Conservation (phyloP, 2,888 invertebrate species). For the Pyrocoelia pectoralis region DNA sequence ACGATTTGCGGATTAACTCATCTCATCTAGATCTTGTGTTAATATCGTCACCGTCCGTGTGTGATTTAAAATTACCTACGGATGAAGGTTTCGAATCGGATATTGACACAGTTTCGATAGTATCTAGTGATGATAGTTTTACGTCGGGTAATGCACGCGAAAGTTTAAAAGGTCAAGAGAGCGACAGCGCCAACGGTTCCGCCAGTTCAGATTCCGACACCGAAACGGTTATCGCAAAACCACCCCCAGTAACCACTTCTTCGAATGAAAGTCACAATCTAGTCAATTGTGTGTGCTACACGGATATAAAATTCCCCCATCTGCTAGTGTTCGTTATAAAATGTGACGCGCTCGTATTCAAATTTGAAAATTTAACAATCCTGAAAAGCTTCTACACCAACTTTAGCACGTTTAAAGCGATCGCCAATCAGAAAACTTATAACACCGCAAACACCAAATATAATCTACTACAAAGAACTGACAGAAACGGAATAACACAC, state of each 20-base stretch:
- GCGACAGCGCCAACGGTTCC: slow-evolving; percentile 60
- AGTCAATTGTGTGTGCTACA: slow-evolving; percentile 59
- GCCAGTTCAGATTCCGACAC: slow-evolving; percentile 55
- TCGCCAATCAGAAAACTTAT: slow-evolving; percentile 56
- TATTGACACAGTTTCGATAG: slow-evolving; percentile 57
- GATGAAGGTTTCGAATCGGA: slow-evolving; percentile 64
- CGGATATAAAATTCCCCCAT: slow-evolving; percentile 57
- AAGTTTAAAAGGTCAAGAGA: slow-evolving; percentile 49
- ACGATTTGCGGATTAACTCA: slow-evolving; percentile 53
- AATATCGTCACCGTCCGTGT: slow-evolving; percentile 21
- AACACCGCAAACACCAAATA: slow-evolving; percentile 48
- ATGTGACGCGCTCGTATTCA: slow-evolving; percentile 56
- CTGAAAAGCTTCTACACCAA: slow-evolving; percentile 55
- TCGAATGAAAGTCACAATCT: slow-evolving; percentile 53
- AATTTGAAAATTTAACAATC: slow-evolving; percentile 51
- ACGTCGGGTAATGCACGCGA: slow-evolving; percentile 41
- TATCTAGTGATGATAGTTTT: slow-evolving; percentile 58
- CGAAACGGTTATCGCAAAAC: slow-evolving; percentile 39
- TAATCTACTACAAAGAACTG: slow-evolving; percentile 61
- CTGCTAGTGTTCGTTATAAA: slow-evolving; percentile 57
- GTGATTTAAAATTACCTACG: slow-evolving; percentile 10
- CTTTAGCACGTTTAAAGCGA: slow-evolving; percentile 58
- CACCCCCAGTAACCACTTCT: slow-evolving; percentile 2
- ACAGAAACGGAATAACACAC: slow-evolving; percentile 62
- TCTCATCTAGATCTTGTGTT: slow-evolving; percentile 51